Evolutionary conservation across 2,888 invertebrate species (phyloP), one percentile per base, ranked within the genome.

Genomic region (Dermolepida albohirtum): DNA sequence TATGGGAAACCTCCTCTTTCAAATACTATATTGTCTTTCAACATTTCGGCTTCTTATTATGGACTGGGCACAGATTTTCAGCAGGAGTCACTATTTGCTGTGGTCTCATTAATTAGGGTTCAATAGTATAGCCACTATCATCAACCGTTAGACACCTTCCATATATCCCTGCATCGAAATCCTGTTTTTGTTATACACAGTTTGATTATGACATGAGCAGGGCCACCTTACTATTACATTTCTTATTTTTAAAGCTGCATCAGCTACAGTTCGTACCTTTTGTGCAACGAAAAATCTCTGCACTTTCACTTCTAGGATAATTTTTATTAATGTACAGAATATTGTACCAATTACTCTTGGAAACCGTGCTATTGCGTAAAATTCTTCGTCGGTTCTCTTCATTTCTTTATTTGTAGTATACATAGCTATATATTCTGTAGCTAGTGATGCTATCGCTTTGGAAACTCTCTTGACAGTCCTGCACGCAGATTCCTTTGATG

Each of bases 191-290:
- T 70, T 59, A 64, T 75, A 77, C 65, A 77, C 74, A 4, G 66
- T 70, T 0, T 70, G 63, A 55, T 77, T 75, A 43, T 78, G 76
- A 2, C 69, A 62, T 17, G 72, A 71, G 1, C 76, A 76, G 43
- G 75, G 76, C 76, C 78, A 77, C 14, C 76, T 63, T 7, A 74
- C n/a, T n/a, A n/a, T n/a, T 22, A 67, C 54, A 64, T 64, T 41
- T 11, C n/a, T 40, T 7, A 75, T 73, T 57, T 68, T 68, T 27
- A 75, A 65, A 40, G 68, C 39, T n/a, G 70, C 69, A 49, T 73
- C 69, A 40, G 63, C 63, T n/a, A 77, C 67, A 10, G 73, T 72
- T 67, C 78, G 78, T 11, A 17, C 74, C 72, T 69, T 75, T 78
- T 49, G 74, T 14, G 64, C 67, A n/a, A 73, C 73, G 52, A 41